phyloP scores from a whole-genome alignment of 2,888 invertebrate species.

The Noctua janthe region DNA sequence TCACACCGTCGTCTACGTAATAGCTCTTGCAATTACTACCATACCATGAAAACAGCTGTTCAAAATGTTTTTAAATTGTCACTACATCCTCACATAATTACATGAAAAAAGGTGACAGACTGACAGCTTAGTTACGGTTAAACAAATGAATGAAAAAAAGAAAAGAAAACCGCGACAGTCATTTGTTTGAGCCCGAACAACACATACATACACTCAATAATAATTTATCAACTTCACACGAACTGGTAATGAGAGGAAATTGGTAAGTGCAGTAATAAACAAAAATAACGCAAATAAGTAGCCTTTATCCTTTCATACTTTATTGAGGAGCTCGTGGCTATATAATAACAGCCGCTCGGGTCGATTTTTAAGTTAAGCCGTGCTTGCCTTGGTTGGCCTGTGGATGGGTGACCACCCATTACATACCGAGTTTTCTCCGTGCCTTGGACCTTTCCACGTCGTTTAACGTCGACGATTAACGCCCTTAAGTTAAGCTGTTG shows the following conservation, averaged over 20 bases:
- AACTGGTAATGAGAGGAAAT: slow-evolving; percentile 25
- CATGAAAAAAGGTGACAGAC: slow-evolving; percentile 29
- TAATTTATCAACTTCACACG: slow-evolving; percentile 39
- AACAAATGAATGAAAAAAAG: slow-evolving; percentile 29
- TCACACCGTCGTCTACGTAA: slow-evolving; percentile 13
- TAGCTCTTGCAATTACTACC: slow-evolving; percentile 1
- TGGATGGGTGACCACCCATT: too few species aligned
- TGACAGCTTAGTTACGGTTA: slow-evolving; percentile 36
- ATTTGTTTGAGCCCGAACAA: slow-evolving; percentile 40
- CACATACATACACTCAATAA: slow-evolving; percentile 15
- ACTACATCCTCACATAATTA: slow-evolving; percentile 31
- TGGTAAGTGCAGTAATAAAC: slow-evolving; percentile 42
- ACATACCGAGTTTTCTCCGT: too few species aligned
- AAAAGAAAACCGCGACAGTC: slow-evolving; percentile 19
- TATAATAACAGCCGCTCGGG: too few species aligned
- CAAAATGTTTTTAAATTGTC: slow-evolving; percentile 8
- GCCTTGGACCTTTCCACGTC: too few species aligned
- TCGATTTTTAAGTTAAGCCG: too few species aligned
- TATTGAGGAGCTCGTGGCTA: too few species aligned
- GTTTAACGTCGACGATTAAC: too few species aligned
- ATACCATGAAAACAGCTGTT: slow-evolving; percentile 21
- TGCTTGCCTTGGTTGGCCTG: too few species aligned
- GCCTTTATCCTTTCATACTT: neutral
- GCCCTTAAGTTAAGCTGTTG: too few species aligned
- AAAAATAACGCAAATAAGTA: slow-evolving; percentile 19